Evolutionary conservation across 2,888 invertebrate species (phyloP), one percentile per base, ranked within the genome.

Genomic region (Stenchaetothrips biformis): DNA sequence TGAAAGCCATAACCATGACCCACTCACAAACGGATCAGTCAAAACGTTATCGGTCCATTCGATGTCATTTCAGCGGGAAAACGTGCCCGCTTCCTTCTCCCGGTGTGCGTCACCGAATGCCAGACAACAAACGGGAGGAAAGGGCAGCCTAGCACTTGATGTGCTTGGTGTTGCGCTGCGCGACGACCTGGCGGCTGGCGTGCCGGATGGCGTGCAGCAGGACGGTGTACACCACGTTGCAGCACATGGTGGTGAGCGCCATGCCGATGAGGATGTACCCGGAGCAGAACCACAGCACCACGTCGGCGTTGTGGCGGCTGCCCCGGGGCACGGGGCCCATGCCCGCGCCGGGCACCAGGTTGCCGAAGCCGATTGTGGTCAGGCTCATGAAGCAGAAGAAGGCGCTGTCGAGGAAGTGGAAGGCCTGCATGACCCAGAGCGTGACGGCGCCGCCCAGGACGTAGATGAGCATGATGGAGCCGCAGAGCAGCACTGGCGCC

Each of bases 381-480:
- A 97, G 90, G 83, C 96, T 95, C 93, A 97, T 97, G 87, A 98
- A 98, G 88, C 97, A 97, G 88, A 97, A 98, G 88, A 95, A 98
- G 85, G 96, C 92, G 82, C 95, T 95, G 86, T 97, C 97, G 83
- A 98, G 88, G 82, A 95, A 91, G 84, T 92, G 91, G 95, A 98
- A 95, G 16, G 86, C 86, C 86, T 98, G 98, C 89, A 98, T 90
- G 84, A 95, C 91, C 86, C 93, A 93, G 82, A 99, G 91, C 80
- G 96, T 92, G 82, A 96, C 90, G 1, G 97, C 95, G 18, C 98
- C 98, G 79, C 95, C 91, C 74, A 95, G 90, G 82, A 99, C 94
- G 87, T 98, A 99, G 85, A 94, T 92, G 83, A 96, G 92, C 91
- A 98, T 95, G 83, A 97, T 94, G 82, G 94, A 90, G 48, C 98